A percentile compares a stretch with the other conserved stretches of the same genome.
Conservation (phyloP, 2,888 invertebrate genomes). For the Cataglyphis cursor region DNA sequence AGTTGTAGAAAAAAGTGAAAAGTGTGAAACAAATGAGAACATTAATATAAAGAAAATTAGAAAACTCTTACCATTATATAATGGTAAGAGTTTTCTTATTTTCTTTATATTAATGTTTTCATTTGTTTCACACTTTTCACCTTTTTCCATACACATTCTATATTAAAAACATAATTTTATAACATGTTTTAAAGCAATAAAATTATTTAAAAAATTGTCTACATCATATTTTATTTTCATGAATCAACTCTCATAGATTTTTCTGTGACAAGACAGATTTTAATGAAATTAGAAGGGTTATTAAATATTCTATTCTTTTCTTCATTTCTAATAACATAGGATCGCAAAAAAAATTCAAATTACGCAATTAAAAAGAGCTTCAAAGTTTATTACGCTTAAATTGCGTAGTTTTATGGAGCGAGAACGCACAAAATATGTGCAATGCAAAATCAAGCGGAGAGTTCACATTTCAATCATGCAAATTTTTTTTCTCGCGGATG, state of each 20-base stretch:
- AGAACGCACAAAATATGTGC: neutral
- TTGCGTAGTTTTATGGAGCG: constrained; percentile 1
- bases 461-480: neutral
- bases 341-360: neutral
- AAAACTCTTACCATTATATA: neutral
- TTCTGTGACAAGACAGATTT: neutral
- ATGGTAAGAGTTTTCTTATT: neutral
- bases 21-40: neutral
- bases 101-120: neutral
- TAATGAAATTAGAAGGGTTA: neutral
- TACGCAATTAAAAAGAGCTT: constrained; percentile 15
- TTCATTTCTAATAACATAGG: neutral
- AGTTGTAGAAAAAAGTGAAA: neutral
- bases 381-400: neutral
- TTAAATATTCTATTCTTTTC: neutral
- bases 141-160: neutral
- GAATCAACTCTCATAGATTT: neutral
- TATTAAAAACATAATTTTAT: neutral
- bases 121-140: neutral
- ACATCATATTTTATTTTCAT: neutral
- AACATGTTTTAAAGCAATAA: neutral
- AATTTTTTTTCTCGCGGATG: neutral
- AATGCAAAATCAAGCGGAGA: neutral
- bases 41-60: neutral
- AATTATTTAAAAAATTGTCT: neutral